phyloP scores from a whole-genome alignment of 2,113 vertebrate species.

The Corapipo altera region DNA sequence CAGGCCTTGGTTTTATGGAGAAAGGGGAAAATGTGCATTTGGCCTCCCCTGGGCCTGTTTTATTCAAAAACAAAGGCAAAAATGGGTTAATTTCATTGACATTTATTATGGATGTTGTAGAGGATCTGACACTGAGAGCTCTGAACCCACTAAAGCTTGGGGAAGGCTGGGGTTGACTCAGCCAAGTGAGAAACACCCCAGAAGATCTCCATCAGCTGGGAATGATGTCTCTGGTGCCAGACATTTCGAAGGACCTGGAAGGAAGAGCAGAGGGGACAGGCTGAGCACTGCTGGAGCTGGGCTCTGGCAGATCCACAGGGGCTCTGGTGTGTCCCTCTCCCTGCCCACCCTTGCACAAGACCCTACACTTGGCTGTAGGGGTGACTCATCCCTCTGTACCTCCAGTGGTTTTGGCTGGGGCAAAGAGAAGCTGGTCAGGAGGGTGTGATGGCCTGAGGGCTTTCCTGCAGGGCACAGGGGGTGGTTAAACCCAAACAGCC shows the following conservation, averaged over 20 bases:
- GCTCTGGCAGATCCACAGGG: fast-evolving
- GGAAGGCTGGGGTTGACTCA: neutral
- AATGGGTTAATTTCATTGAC: fast-evolving
- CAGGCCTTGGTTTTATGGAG: neutral
- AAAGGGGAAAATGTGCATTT: neutral
- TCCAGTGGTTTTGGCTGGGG: neutral
- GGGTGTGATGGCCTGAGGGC: too few relatives aligned
- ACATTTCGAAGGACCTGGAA: neutral
- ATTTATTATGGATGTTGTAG: neutral
- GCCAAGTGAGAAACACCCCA: fast-evolving
- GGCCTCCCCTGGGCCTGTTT: neutral
- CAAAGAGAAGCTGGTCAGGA: neutral
- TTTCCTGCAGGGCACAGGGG: fast-evolving
- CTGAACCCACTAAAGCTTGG: neutral
- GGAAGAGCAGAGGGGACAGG: neutral
- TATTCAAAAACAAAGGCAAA: neutral
- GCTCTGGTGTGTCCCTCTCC: neutral
- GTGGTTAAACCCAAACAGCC: neutral
- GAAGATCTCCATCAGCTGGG: neutral
- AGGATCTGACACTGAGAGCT: neutral
- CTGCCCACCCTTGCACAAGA: neutral
- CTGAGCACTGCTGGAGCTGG: neutral
- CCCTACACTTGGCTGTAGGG: too few relatives aligned
- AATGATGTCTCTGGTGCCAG: neutral
- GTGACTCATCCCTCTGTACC: fast-evolving